Base-by-base conservation (phyloP, 2,888 invertebrate species). In the Helleia helle region DNA sequence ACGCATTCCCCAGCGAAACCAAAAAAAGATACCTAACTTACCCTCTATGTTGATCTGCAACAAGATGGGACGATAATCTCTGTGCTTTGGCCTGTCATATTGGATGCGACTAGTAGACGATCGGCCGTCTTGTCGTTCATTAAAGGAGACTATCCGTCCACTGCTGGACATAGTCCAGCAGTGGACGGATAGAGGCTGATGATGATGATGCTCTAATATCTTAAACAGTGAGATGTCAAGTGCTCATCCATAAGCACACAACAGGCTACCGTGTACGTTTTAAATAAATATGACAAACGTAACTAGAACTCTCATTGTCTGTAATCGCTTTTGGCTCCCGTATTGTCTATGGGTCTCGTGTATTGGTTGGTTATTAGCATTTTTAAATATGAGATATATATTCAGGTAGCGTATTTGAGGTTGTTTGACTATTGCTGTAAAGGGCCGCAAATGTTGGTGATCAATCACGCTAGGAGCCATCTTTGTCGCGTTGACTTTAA, bases 371-470 rank as follows among this genome's bases (percentile, higher is more conserved):
- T 11, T 43, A 52, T 53, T 70, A 62, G 59, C 70, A 71, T 72
- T 68, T 70, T 63, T 52, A 58, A 59, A 43, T 53, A 53, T 66
- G 65, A 71, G 70, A 72, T 68, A 71, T 68, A 60, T 70, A 69
- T 71, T 71, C 67, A 68, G 67, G 76, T 71, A 71, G 71, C 56
- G 61, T 65, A 65, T 71, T 70, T 65, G 56, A 61, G 55, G 47
- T 54, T 73, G 69, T 71, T 66, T 68, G 65, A 64, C 50, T 48
- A 54, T 56, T 26, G 38, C 53, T 50, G 24, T 51, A 62, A 70
- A 72, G 66, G 63, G 67, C 68, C 61, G 52, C 60, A 56, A 63
- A 57, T 66, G 56, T 49, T 43, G 38, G 54, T 51, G 48, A 61
- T 67, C 54, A 58, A 63, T 71, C 67, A 63, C 55, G 17, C 2